Base-by-base conservation (phyloP, 2,888 invertebrate species). In the Sphaeridia pumilis region DNA sequence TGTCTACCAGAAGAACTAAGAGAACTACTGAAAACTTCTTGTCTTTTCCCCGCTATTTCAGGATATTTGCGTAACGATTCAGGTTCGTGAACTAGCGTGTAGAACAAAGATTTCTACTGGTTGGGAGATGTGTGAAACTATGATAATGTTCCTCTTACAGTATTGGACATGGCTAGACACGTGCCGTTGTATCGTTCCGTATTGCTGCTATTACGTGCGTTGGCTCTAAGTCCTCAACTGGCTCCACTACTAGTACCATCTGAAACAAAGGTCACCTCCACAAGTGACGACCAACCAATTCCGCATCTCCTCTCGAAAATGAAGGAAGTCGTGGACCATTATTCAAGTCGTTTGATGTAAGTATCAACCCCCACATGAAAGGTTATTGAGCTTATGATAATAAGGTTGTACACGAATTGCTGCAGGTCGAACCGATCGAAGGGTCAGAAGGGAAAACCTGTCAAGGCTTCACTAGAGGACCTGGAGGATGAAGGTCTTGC, bases 161-260 rank as follows among this genome's bases (percentile, higher is more conserved):
- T 93, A 63, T 73, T 94, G 70, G 93, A 94, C 73, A 92, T 94
- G 84, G 89, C 93, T n/a, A 80, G 92, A 20, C 93, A 93, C 74
- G 89, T 93, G 72, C 90, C 92, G 25, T 76, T 93, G 66, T 93
- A 93, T 73, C 80, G 85, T 63, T 83, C 87, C 61, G 82, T 92
- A 67, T 73, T 93, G 65, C 82, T 84, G 63, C 73, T 88, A 59
- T 76, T 90, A 57, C 78, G 92, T 60, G 86, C 87, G 1, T 74
- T 83, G 69, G 83, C 82, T 22, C 82, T 80, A 3, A 72, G 72
- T 73, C 72, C 74, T 67, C 75, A 76, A 63, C 68, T 82, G 52
- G 78, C 81, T 3, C 75, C 78, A 34, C 71, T 87, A 45, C 70
- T 87, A 20, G 72, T 83, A 58, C 82, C 83, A 0, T 74, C 75